Conservation (phyloP, 2,797 vertebrate genomes). For the Potorous gilbertii region DNA sequence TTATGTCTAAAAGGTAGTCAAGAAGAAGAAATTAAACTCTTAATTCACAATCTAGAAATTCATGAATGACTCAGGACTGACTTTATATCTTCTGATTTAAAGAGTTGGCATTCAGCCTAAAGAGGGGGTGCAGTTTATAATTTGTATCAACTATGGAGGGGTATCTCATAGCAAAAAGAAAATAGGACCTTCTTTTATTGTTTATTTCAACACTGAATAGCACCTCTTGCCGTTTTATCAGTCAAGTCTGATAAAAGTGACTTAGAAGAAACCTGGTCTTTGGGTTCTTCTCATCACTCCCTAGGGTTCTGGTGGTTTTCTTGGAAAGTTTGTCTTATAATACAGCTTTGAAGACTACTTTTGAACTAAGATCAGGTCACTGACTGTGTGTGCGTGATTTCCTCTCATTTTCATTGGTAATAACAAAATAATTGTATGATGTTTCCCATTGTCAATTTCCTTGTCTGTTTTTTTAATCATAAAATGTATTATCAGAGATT, state of each 20-base stretch:
- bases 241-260: neutral
- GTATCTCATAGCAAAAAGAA: neutral
- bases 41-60: neutral
- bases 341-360: neutral
- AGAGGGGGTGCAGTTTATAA: neutral
- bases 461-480: slow-evolving; percentile 11
- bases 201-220: neutral
- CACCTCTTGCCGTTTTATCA: rapidly evolving
- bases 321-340: neutral
- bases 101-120: neutral
- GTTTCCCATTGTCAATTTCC: slow-evolving; percentile 38
- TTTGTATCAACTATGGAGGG: neutral
- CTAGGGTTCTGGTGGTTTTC: neutral
- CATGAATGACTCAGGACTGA: neutral
- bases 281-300: neutral
- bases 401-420: slow-evolving; percentile 46
- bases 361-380: neutral
- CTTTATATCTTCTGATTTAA: neutral
- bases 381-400: neutral
- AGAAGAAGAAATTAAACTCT: neutral
- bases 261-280: neutral
- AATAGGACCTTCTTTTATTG: neutral
- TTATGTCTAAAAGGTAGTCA: neutral
- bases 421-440: slow-evolving; percentile 64
- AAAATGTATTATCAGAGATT: slow-evolving; percentile 22